Evolutionary conservation across 1,140 invertebrate species (phyloP).

Genomic region (Euglossa dilemma): DNA sequence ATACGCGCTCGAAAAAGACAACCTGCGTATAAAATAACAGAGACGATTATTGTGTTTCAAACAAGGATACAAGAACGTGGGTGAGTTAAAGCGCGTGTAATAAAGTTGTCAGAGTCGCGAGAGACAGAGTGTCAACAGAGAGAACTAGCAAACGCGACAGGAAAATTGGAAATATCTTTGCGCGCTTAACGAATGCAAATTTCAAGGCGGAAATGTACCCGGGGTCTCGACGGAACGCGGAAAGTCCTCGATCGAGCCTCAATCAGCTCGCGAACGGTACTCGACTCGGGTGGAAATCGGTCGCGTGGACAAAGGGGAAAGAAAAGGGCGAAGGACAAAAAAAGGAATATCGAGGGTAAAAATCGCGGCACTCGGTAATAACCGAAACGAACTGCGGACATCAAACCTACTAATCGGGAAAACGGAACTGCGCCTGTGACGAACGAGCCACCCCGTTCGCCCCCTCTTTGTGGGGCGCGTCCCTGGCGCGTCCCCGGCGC

Average conservation of each 20-base stretch:
- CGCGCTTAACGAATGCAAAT: no score
- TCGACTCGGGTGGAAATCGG: not conserved
- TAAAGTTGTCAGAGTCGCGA: no score
- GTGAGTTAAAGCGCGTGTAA: no score
- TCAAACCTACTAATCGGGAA: constrained; percentile 56
- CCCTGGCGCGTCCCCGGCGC: not conserved
- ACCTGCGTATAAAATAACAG: no score
- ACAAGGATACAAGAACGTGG: no score
- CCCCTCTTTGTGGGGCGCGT: not conserved
- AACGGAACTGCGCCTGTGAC: constrained; percentile 37
- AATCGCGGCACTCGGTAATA: constrained; percentile 17
- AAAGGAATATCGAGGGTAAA: not conserved
- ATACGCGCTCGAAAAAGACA: no score
- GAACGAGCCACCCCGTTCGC: constrained; percentile 19
- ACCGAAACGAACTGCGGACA: constrained; percentile 35
- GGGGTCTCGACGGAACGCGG: no score
- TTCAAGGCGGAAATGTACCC: no score
- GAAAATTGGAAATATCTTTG: no score
- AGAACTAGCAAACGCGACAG: no score
- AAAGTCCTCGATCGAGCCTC: not conserved
- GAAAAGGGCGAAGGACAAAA: not conserved
- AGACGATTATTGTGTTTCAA: no score
- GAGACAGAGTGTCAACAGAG: no score
- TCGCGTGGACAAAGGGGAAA: not conserved
- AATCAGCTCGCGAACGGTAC: not conserved